Evolutionary conservation across 2,888 invertebrate species (phyloP), one percentile per base, ranked within the genome.

Genomic region (Ochropleura plecta): DNA sequence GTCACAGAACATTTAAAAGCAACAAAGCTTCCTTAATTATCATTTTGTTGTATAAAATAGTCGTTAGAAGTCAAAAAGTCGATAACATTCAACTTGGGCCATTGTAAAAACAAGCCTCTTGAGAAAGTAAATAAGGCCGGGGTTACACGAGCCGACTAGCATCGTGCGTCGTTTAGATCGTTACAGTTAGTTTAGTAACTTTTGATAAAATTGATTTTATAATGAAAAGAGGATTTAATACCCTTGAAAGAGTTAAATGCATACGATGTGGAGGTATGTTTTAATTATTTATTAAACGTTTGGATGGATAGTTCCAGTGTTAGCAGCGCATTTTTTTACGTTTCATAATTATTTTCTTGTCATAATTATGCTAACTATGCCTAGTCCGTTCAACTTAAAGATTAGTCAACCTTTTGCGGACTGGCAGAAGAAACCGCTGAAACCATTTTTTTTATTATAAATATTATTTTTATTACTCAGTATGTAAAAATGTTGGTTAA

Each of bases 31-130:
- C 88, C 89, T 92, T 94, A 94, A 95, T 95, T 95, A 95, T 93
- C 95, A 94, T 95, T 94, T 92, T 93, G 92, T 93, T 93, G 95
- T 93, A 95, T 95, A 95, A 95, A 95, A 94, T 93, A 89, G 92
- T 92, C 94, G 93, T 95, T 95, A 94, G 93, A 94, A 94, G 92
- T 94, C 93, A 88, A 92, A 90, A 93, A 94, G 92, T 95, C 94
- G 94, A 95, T 95, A 94, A 92, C 91, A 93, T 92, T 93, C 90
- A 93, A 93, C 89, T 93, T 91, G 87, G 89, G 85, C 89, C 92
- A 89, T 93, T 93, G 92, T 93, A 94, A 93, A 94, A 94, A 94
- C 93, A 92, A 90, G 91, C 90, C 92, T 91, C 91, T 86, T 79
- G 90, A 89, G 90, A 88, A 89, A 90, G 90, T 90, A 89, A 92